Evolutionary conservation across 2,113 vertebrate species (phyloP).

Genomic region (Oreotrochilus melanogaster): DNA sequence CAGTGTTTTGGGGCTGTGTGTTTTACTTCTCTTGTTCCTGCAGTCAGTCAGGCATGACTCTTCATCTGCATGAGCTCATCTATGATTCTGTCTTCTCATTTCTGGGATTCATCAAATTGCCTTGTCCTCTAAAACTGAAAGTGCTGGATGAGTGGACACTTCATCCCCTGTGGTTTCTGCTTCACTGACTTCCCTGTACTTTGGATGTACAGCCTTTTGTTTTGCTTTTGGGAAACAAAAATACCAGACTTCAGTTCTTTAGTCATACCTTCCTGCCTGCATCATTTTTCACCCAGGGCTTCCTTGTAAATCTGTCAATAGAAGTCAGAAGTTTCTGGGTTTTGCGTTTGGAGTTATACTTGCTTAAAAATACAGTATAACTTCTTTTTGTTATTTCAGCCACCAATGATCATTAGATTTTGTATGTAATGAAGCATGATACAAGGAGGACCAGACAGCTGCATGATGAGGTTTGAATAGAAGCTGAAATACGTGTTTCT

Average conservation of each 20-base stretch:
- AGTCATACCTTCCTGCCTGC: neutral
- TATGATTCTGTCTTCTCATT: neutral
- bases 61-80: neutral
- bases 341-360: conserved; percentile 1
- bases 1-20: neutral
- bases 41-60: conserved; percentile 28
- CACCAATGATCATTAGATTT: neutral
- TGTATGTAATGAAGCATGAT: neutral
- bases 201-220: neutral
- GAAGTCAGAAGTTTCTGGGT: neutral
- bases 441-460: neutral
- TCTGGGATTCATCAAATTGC: neutral
- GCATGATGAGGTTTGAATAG: neutral
- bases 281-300: neutral
- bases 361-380: neutral
- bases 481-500: neutral
- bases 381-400: neutral
- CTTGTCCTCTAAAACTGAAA: conserved; percentile 17
- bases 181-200: neutral
- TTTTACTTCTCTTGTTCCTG: conserved; percentile 20
- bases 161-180: conserved; percentile 28
- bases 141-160: conserved; percentile 6
- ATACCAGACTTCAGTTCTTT: neutral
- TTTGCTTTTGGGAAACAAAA: conserved; percentile 30
- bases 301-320: neutral